phyloP scores from a whole-genome alignment of 2,113 vertebrate genomes.

The Potamarius usumacintae region DNA sequence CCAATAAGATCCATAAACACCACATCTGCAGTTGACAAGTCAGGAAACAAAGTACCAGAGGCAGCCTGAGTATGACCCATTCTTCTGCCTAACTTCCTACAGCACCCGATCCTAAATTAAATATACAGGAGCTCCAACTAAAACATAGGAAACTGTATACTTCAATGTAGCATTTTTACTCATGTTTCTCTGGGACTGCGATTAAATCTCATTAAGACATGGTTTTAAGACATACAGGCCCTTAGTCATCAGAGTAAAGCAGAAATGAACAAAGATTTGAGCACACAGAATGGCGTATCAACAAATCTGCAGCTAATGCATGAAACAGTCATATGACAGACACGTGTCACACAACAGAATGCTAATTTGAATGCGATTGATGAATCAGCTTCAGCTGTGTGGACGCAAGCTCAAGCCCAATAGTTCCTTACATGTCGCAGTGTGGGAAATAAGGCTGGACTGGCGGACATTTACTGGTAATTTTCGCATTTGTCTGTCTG shows the following conservation, averaged over 20 bases:
- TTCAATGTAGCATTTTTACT: conserved; percentile 26
- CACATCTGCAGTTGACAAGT: conserved; percentile 14
- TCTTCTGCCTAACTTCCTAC: not conserved
- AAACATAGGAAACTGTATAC: conserved; percentile 33
- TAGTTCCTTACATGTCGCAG: not conserved
- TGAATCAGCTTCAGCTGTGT: not conserved
- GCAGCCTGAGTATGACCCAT: not conserved
- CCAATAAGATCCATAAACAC: conserved; percentile 12
- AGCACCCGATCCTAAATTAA: conserved; percentile 24
- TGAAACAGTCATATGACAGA: too few species aligned
- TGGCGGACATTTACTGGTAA: too few species aligned
- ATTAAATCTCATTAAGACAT: conserved; percentile 23
- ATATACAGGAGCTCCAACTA: conserved; percentile 3
- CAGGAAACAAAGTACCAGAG: conserved; percentile 24
- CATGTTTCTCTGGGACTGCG: not conserved
- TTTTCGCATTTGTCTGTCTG: too few species aligned
- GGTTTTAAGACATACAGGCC: not conserved
- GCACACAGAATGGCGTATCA: not conserved
- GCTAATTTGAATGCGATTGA: not conserved
- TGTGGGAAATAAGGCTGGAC: too few species aligned
- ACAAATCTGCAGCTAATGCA: not conserved
- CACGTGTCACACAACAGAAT: not conserved
- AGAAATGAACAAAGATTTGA: not conserved
- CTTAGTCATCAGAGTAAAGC: not conserved
- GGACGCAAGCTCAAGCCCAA: not conserved